A percentile compares a stretch with the other conserved stretches of the same genome.
Evolutionary conservation across 2,113 vertebrate genomes (phyloP).

Genomic region (Colistium nudipinnis): DNA sequence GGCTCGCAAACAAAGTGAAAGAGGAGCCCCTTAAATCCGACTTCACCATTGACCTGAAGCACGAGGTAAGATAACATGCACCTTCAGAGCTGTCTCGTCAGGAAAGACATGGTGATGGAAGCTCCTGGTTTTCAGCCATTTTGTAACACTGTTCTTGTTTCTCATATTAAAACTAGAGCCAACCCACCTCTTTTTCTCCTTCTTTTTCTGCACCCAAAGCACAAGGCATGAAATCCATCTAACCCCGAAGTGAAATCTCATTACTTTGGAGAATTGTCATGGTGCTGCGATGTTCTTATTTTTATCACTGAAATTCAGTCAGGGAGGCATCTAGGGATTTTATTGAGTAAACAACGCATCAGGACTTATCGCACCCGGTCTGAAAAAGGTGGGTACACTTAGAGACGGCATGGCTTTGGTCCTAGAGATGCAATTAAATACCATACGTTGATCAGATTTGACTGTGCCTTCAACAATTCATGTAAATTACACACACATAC

Average conservation of each 20-base stretch:
- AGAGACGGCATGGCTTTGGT: slow-evolving; percentile 11
- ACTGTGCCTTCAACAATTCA: neutral
- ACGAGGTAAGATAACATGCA: slow-evolving; percentile 86
- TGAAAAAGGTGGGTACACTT: slow-evolving; percentile 27
- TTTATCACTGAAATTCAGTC: slow-evolving; percentile 59
- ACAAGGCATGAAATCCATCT: slow-evolving; percentile 61
- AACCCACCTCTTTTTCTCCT: slow-evolving; percentile 29
- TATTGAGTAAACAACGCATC: slow-evolving; percentile 51
- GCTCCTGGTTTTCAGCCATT: slow-evolving; percentile 11
- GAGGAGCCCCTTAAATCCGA: slow-evolving; percentile 92
- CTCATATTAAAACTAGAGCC: slow-evolving; percentile 27
- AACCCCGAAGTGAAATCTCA: slow-evolving; percentile 71
- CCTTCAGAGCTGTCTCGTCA: slow-evolving; percentile 9
- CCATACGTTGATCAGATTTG: neutral
- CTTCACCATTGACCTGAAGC: slow-evolving; percentile 98
- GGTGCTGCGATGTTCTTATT: slow-evolving; percentile 54
- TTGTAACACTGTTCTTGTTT: slow-evolving; percentile 20
- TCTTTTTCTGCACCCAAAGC: slow-evolving; percentile 37
- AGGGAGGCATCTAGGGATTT: slow-evolving; percentile 44
- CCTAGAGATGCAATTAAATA: slow-evolving; percentile 5
- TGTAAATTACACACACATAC: neutral
- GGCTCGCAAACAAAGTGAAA: slow-evolving; percentile 89
- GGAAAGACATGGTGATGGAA: slow-evolving; percentile 6
- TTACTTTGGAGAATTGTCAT: slow-evolving; percentile 64
- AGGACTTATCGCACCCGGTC: slow-evolving; percentile 36